Conservation (phyloP, 2,113 vertebrate species). For the Saccopteryx bilineata region DNA sequence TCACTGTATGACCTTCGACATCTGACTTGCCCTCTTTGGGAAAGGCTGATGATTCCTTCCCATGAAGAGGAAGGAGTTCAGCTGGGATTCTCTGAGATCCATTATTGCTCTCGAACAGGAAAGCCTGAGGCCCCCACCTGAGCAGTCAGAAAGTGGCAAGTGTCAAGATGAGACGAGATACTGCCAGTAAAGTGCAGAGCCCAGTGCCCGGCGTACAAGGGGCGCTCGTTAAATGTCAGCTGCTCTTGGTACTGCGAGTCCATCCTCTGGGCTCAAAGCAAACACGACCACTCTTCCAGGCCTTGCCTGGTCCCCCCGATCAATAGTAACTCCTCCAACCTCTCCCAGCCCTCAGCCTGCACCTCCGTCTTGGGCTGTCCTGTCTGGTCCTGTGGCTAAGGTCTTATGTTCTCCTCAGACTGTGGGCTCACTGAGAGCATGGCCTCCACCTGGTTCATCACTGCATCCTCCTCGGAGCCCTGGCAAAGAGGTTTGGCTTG, state of each 20-base stretch:
- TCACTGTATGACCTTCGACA: neutral
- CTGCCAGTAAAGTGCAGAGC: neutral
- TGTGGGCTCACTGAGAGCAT: neutral
- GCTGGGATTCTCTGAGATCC: neutral
- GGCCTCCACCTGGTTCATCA: neutral
- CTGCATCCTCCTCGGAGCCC: neutral
- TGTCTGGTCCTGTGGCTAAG: neutral
- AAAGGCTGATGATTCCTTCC: conserved; percentile 1
- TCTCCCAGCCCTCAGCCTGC: neutral
- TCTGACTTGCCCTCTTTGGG: neutral
- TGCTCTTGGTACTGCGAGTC: neutral
- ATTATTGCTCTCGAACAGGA: neutral
- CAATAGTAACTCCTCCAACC: neutral
- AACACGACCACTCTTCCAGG: neutral
- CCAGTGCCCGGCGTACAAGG: neutral
- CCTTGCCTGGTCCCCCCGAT: neutral
- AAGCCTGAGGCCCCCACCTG: neutral
- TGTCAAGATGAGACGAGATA: neutral
- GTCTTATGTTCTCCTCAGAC: neutral
- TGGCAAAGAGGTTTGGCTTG: neutral
- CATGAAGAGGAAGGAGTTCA: neutral
- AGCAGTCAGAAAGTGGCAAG: neutral
- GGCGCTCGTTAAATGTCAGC: neutral
- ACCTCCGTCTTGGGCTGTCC: neutral
- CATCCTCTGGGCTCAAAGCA: neutral